Conservation (phyloP, 2,797 vertebrate genomes). For the Denticeps clupeoides region DNA sequence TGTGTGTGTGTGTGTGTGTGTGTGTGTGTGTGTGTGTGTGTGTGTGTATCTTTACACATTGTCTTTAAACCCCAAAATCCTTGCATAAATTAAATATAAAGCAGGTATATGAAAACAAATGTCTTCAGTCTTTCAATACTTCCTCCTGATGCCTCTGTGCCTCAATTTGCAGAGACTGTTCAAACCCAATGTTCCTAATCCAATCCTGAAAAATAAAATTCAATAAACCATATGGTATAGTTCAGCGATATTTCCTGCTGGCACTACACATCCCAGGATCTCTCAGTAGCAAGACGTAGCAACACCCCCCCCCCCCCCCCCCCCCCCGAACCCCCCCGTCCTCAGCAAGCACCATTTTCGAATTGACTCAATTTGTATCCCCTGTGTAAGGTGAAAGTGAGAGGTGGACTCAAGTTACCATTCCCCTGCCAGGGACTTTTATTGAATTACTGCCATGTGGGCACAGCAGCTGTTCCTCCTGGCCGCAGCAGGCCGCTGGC, state of each 20-base stretch:
- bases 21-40: too few species aligned
- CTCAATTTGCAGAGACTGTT: conserved; percentile 25
- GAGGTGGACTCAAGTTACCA: conserved; percentile 63
- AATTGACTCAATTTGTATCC: conserved; percentile 56
- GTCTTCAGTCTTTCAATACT: neutral
- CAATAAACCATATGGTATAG: conserved; percentile 50
- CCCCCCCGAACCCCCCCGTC: conserved; percentile 24
- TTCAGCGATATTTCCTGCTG: conserved; percentile 41
- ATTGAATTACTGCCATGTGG: conserved; percentile 84
- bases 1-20: too few species aligned
- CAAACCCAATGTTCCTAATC: conserved; percentile 38
- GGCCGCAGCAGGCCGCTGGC: conserved; percentile 63
- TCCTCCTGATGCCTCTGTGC: neutral
- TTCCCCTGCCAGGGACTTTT: conserved; percentile 55
- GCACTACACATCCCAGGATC: conserved; percentile 21
- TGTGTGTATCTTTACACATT: too few species aligned
- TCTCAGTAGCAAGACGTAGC: conserved; percentile 30
- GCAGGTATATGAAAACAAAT: conserved; percentile 22
- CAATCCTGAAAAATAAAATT: conserved; percentile 41
- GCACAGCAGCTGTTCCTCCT: conserved; percentile 80
- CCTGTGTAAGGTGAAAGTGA: conserved; percentile 56
- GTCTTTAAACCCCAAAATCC: too few species aligned
- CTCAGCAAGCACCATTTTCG: conserved; percentile 37
- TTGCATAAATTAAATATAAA: too few species aligned
- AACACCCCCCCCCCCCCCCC: conserved; percentile 27